Evolutionary conservation across 2,113 vertebrate species (phyloP).

Genomic region (Lampris incognitus): DNA sequence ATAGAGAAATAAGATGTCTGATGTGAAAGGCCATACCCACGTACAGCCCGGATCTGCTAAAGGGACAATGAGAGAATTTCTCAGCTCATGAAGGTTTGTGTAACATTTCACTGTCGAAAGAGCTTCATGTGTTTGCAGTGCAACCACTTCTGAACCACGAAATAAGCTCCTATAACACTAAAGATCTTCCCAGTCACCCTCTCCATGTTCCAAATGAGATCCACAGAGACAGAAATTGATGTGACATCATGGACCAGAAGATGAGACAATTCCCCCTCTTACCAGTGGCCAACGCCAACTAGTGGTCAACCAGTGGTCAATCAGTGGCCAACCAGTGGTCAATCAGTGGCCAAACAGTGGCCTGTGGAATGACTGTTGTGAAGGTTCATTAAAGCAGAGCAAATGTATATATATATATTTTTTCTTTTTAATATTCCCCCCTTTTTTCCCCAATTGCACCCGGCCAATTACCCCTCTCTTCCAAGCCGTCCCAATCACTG

Average conservation of each 20-base stretch:
- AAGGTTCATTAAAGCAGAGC: neutral
- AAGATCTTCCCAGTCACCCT: slow-evolving; percentile 55
- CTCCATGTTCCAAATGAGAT: slow-evolving; percentile 49
- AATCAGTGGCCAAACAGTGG: too few species aligned
- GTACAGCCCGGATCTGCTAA: slow-evolving; percentile 7
- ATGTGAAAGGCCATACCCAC: too few species aligned
- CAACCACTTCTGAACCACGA: slow-evolving; percentile 59
- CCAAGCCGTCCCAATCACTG: too few species aligned
- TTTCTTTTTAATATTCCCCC: too few species aligned
- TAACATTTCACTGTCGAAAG: slow-evolving; percentile 61
- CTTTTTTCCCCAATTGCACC: too few species aligned
- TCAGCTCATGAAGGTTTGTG: slow-evolving; percentile 43
- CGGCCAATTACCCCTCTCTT: too few species aligned
- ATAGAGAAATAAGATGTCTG: too few species aligned
- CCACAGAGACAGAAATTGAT: slow-evolving; percentile 40
- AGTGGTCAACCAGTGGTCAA: too few species aligned
- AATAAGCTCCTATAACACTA: slow-evolving; percentile 49
- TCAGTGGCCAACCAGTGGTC: too few species aligned
- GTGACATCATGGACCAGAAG: neutral
- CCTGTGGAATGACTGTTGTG: neutral
- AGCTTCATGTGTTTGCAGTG: slow-evolving; percentile 60
- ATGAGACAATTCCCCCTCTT: too few species aligned
- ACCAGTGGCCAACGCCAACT: too few species aligned
- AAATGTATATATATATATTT: too few species aligned
- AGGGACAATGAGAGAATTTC: slow-evolving; percentile 32